Evolutionary conservation across 2,888 invertebrate genomes (phyloP).

Genomic region (Pasiphila rectangulata): DNA sequence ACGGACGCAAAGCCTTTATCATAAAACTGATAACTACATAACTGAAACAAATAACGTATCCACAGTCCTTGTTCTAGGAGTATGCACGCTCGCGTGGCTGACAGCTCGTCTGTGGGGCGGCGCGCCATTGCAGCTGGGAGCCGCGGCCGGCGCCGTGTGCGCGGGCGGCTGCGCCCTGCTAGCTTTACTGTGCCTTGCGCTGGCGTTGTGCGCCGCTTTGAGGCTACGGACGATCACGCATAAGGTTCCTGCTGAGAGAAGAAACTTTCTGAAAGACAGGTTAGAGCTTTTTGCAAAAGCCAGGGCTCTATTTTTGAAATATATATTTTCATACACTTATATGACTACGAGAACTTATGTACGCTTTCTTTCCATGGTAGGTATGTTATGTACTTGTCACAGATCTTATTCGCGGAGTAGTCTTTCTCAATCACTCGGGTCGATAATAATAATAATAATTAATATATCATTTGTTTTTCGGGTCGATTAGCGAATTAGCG

Average conservation of each 20-base stretch:
- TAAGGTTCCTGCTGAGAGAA: constrained; percentile 81
- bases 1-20: too few relatives aligned
- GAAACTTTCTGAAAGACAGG: constrained; percentile 79
- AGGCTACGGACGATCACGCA: constrained; percentile 81
- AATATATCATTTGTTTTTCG: too few relatives aligned
- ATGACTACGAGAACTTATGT: too few relatives aligned
- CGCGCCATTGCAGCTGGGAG: constrained; percentile 76
- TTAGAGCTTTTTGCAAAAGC: too few relatives aligned
- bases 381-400: too few relatives aligned
- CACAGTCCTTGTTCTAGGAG: constrained; percentile 64
- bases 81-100: constrained; percentile 84
- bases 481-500: too few relatives aligned
- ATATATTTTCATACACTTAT: too few relatives aligned
- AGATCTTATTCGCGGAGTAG: too few relatives aligned
- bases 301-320: too few relatives aligned
- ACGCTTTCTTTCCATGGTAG: too few relatives aligned
- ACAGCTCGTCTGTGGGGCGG: constrained; percentile 85
- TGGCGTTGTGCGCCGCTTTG: constrained; percentile 84
- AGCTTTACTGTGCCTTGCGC: constrained; percentile 83
- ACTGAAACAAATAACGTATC: neutral
- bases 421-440: too few relatives aligned
- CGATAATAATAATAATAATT: too few relatives aligned
- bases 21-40: neutral
- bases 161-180: constrained; percentile 85
- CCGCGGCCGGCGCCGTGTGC: constrained; percentile 83